phyloP scores from a whole-genome alignment of 2,113 vertebrate species.

The Rhinopomastus cyanomelas region DNA sequence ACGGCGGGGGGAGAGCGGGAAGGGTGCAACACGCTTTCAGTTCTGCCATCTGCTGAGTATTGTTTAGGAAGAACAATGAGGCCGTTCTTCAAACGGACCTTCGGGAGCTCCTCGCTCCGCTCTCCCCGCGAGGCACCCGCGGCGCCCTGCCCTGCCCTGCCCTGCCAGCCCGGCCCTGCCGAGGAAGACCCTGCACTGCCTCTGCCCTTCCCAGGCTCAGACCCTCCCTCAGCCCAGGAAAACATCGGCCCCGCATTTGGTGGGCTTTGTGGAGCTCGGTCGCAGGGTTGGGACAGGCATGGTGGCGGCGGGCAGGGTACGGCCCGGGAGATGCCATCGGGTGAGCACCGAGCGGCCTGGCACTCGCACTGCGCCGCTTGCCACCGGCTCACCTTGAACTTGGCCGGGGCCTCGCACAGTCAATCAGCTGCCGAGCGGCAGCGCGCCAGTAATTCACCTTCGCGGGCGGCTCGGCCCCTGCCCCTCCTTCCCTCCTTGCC shows the following conservation, averaged over 20 bases:
- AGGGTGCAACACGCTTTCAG: slow-evolving; percentile 66
- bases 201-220: slow-evolving; percentile 35
- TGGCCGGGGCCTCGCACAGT: background rate
- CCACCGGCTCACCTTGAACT: slow-evolving; percentile 30
- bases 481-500: background rate
- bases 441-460: background rate
- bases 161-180: background rate
- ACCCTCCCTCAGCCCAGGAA: background rate
- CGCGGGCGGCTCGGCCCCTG: background rate
- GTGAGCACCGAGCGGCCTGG: background rate
- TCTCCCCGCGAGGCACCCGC: background rate
- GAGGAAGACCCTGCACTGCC: background rate
- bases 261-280: background rate
- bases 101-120: slow-evolving; percentile 15
- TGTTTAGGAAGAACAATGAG: slow-evolving; percentile 68
- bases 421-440: background rate
- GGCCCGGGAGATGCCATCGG: accelerated
- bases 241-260: slow-evolving; percentile 26
- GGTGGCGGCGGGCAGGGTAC: background rate
- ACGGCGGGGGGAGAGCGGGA: slow-evolving; percentile 29
- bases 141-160: background rate
- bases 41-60: slow-evolving; percentile 68
- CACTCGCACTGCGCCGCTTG: background rate
- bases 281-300: background rate
- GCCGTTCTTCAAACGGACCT: slow-evolving; percentile 55